Conservation (phyloP, 2,113 vertebrate genomes). For the Arvicanthis niloticus region DNA sequence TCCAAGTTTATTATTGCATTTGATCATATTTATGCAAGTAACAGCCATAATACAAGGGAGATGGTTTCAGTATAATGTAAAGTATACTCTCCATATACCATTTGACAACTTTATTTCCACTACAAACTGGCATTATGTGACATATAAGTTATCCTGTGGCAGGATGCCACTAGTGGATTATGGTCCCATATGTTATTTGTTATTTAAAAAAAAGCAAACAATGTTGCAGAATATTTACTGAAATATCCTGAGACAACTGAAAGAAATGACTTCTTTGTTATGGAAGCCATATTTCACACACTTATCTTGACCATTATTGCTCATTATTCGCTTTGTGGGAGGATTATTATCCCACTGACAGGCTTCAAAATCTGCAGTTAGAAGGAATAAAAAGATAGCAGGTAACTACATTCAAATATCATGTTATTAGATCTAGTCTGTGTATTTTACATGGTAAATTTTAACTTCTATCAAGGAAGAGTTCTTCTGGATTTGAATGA, state of each 20-base stretch:
- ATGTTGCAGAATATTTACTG: neutral
- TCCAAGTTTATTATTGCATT: slow-evolving; percentile 42
- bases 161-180: neutral
- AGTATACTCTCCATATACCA: neutral
- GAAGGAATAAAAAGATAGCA: slow-evolving; percentile 36
- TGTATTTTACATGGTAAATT: slow-evolving; percentile 32
- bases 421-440: neutral
- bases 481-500: neutral
- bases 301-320: slow-evolving; percentile 2
- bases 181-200: slow-evolving; percentile 36
- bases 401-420: slow-evolving; percentile 34
- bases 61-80: slow-evolving; percentile 56
- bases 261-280: slow-evolving; percentile 1
- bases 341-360: slow-evolving; percentile 18
- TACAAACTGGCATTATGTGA: slow-evolving; percentile 47
- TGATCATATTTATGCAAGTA: slow-evolving; percentile 64
- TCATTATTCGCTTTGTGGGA: neutral
- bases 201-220: slow-evolving; percentile 52
- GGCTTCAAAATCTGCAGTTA: slow-evolving; percentile 35
- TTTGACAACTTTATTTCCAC: slow-evolving; percentile 68
- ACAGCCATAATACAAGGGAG: neutral
- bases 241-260: neutral
- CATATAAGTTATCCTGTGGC: slow-evolving; percentile 39
- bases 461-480: neutral
- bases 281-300: neutral